Percentiles rank a stretch among this genome's conserved stretches.
Evolutionary conservation across 2,888 invertebrate genomes (phyloP).

Genomic region (Eledone cirrhosa): DNA sequence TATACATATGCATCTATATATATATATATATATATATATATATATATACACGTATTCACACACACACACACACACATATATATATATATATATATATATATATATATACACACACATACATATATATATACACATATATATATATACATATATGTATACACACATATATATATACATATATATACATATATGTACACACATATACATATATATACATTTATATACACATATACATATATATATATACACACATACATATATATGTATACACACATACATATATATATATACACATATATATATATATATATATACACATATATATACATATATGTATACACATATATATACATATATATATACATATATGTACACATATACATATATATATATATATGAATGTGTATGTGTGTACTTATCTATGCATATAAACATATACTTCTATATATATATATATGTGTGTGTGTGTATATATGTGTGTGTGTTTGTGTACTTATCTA

Average conservation of each 20-base stretch:
- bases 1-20: background rate
- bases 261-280: background rate
- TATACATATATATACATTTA: background rate
- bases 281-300: background rate
- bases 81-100: background rate
- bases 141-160: background rate
- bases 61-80: background rate
- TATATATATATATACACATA: background rate
- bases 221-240: background rate
- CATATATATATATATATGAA: background rate
- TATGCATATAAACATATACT: background rate
- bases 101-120: background rate
- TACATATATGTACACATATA: background rate
- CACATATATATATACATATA: background rate
- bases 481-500: too few relatives aligned
- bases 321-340: background rate
- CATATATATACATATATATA: background rate
- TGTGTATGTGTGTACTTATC: background rate
- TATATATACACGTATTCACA: background rate
- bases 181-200: background rate
- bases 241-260: background rate
- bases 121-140: too few relatives aligned
- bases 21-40: conserved; percentile 6
- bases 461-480: too few relatives aligned
- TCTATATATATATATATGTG: background rate